Base-by-base conservation (phyloP, 2,888 invertebrate genomes). In the Linnaemya tessellans region DNA sequence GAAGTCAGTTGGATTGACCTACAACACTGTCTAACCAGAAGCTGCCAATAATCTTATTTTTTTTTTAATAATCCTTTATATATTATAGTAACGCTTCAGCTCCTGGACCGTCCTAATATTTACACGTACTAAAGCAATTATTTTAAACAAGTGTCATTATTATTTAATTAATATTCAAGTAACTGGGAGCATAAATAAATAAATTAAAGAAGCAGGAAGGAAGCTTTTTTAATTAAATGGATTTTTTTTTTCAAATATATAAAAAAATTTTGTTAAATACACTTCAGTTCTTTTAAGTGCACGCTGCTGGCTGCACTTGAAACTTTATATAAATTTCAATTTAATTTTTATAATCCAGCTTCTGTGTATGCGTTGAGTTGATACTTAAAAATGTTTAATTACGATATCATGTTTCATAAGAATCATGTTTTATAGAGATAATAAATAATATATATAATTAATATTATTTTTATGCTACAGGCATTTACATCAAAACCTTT, bases 381-480 rank as follows among this genome's bases (percentile, higher is more conserved):
- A 30, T 46, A 71, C 71, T 71, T 62, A 35, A 73, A 73, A 60
- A 22, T 38, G 43, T 38, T 38, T 62, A 73, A 73, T 38, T 49
- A 35, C 15, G 22, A 38, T 49, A 51, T 51, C n/a, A 46, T 46
- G n/a, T n/a, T 46, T 46, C n/a, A 46, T 46, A n/a, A 51, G 9
- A 20, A 20, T 18, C n/a, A 18, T 18, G 3, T 25, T 18, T 46
- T 22, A 51, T 20, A 20, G 9, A 51, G 3, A 54, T 54, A 54
- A 54, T 22, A 13, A 54, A 54, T 22, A 22, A 22, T 13, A 54
- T 22, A 20, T 10, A 11, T 8, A 10, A 38, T n/a, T 46, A n/a
- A 46, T 46, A 15, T 46, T n/a, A 11, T 46, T 2, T 46, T 46
- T 4, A 46, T 15, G 11, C 46, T n/a, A 3, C 15, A 46, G 46